Evolutionary conservation across 2,797 vertebrate genomes (phyloP).

Genomic region (Molossus molossus): DNA sequence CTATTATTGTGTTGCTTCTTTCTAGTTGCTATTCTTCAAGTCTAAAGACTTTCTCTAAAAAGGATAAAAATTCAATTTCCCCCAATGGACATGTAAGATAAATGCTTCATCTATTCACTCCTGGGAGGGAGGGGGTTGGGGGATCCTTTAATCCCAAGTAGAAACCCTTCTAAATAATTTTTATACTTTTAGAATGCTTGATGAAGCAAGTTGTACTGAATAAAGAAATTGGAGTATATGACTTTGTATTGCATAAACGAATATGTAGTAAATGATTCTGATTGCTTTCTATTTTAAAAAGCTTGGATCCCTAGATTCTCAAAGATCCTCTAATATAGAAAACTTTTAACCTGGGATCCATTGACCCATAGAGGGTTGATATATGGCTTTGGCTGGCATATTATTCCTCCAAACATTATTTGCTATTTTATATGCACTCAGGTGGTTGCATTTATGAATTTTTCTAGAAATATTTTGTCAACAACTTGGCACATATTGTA

Average conservation of each 20-base stretch:
- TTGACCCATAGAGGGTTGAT: background rate
- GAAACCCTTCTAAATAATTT: constrained; percentile 75
- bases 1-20: background rate
- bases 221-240: constrained; percentile 1
- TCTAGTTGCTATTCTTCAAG: background rate
- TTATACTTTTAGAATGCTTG: constrained; percentile 30
- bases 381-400: background rate
- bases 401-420: background rate
- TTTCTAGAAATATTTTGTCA: constrained; percentile 34
- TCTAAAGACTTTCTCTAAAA: constrained; percentile 15
- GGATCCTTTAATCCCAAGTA: constrained; percentile 58
- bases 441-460: background rate
- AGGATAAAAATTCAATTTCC: constrained; percentile 54
- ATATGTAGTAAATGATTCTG: background rate
- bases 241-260: background rate
- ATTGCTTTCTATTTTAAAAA: background rate
- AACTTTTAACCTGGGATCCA: background rate
- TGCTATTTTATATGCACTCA: background rate
- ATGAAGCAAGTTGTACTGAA: constrained; percentile 15
- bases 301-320: background rate
- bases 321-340: background rate
- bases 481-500: background rate
- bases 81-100: background rate
- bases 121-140: background rate
- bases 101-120: constrained; percentile 67